phyloP scores from a whole-genome alignment of 2,113 vertebrate species.

The Neodon shergylaensis region DNA sequence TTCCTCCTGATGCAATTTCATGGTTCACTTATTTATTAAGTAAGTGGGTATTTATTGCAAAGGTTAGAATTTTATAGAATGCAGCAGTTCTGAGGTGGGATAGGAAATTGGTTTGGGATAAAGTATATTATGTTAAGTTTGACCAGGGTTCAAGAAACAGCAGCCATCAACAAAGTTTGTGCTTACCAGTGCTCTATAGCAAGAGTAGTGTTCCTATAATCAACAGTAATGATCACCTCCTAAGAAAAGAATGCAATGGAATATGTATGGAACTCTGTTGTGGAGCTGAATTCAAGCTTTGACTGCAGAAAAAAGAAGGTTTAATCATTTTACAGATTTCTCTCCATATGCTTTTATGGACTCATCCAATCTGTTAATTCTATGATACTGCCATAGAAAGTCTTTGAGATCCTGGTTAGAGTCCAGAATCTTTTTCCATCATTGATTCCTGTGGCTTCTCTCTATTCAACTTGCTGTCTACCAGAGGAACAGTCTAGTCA shows the following conservation, averaged over 20 bases:
- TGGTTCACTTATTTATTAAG: background rate
- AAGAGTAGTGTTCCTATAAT: background rate
- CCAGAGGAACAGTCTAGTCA: background rate
- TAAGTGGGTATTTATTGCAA: background rate
- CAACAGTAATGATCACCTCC: background rate
- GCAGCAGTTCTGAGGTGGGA: background rate
- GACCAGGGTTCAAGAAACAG: background rate
- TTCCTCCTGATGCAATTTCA: background rate
- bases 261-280: background rate
- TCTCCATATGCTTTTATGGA: background rate
- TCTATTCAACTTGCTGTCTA: background rate
- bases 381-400: background rate
- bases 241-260: background rate
- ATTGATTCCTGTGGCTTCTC: background rate
- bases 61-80: background rate
- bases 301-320: background rate
- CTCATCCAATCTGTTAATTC: background rate
- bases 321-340: background rate
- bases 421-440: background rate
- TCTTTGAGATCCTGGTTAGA: background rate
- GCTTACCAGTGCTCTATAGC: background rate
- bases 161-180: background rate
- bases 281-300: background rate
- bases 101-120: background rate
- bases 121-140: background rate